Conservation (phyloP, 2,113 vertebrate species). For the Pyxicephalus adspersus region DNA sequence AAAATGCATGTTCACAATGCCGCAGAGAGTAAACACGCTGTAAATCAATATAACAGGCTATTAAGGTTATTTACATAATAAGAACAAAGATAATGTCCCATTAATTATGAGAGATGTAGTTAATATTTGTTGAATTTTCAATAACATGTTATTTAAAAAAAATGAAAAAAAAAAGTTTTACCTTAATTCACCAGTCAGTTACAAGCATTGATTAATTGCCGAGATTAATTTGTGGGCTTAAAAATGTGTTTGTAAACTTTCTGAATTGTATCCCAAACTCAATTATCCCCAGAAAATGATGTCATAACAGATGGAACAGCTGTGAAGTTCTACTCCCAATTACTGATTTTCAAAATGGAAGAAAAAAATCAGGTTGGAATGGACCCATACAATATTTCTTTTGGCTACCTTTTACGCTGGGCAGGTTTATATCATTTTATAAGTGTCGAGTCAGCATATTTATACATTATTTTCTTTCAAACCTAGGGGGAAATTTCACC, state of each 20-base stretch:
- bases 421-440: no score
- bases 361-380: slow-evolving; percentile 5
- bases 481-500: no score
- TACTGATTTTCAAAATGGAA: not conserved
- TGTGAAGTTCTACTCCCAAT: slow-evolving; percentile 9
- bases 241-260: slow-evolving; percentile 37
- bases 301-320: slow-evolving; percentile 40
- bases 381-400: not conserved
- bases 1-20: slow-evolving; percentile 5
- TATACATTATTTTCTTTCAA: no score
- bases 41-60: slow-evolving; percentile 6
- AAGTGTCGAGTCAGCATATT: no score
- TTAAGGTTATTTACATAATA: slow-evolving; percentile 6
- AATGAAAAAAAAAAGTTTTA: not conserved
- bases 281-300: slow-evolving; percentile 26
- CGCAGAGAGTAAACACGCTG: not conserved
- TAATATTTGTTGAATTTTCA: not conserved
- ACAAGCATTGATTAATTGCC: slow-evolving; percentile 16
- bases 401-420: not conserved
- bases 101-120: slow-evolving; percentile 7
- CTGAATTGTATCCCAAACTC: slow-evolving; percentile 13
- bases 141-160: slow-evolving; percentile 9
- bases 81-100: not conserved
- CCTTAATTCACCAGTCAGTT: not conserved
- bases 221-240: not conserved